Percentiles rank a stretch among this genome's conserved stretches.
phyloP scores from a whole-genome alignment of 2,888 invertebrate genomes.

The Hoplodrina ambigua region DNA sequence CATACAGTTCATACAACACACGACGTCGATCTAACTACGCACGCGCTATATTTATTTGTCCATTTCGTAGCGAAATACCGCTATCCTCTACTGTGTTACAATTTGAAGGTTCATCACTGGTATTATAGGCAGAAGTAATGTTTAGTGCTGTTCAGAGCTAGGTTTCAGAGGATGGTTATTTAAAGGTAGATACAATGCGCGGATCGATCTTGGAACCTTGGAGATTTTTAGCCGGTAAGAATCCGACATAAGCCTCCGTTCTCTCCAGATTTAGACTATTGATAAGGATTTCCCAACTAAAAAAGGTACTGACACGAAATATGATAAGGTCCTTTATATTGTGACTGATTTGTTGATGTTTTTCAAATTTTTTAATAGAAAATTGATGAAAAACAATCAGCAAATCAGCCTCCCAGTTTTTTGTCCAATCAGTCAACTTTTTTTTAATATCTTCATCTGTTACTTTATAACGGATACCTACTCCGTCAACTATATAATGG shows the following conservation, averaged over 20 bases:
- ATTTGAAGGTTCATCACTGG: conserved; percentile 64
- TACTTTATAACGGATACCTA: neutral
- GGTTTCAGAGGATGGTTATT: neutral
- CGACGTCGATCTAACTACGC: conserved; percentile 78
- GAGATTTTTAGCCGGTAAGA: no score
- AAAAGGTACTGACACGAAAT: neutral
- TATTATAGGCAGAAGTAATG: conserved; percentile 30
- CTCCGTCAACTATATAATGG: neutral
- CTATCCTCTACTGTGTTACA: conserved; percentile 53
- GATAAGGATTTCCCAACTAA: no score
- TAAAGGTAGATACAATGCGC: no score
- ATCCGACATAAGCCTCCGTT: no score
- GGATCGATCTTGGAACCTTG: no score
- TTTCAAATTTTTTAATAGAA: no score
- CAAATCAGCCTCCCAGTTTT: no score
- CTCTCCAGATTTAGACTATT: no score
- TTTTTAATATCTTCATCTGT: neutral
- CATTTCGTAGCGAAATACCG: conserved; percentile 46
- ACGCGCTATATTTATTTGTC: conserved; percentile 70
- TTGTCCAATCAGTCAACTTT: no score
- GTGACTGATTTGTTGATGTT: no score
- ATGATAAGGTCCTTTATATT: no score
- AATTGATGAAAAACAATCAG: no score
- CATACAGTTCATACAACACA: conserved; percentile 70
- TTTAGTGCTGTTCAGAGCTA: neutral